Percentiles rank a stretch among this genome's conserved stretches.
Evolutionary conservation across 2,797 vertebrate genomes (phyloP).

Genomic region (Tolypeutes matacus): DNA sequence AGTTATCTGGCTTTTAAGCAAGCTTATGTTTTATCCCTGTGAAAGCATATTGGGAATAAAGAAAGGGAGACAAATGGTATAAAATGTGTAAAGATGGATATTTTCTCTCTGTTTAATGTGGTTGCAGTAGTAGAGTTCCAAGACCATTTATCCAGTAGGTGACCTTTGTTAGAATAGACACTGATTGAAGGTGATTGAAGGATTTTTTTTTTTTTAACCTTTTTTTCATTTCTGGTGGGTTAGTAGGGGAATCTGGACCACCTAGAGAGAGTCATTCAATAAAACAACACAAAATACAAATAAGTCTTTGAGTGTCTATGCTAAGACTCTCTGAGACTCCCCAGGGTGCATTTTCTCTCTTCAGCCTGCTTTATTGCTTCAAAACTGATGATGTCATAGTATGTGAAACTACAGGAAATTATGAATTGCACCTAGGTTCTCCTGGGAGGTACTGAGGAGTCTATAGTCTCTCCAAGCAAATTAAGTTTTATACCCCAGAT

Average conservation of each 20-base stretch:
- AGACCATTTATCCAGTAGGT: constrained; percentile 64
- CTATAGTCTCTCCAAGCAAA: constrained; percentile 67
- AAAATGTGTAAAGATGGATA: constrained; percentile 48
- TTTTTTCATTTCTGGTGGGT: constrained; percentile 68
- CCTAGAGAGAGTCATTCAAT: constrained; percentile 68
- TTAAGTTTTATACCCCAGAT: background rate
- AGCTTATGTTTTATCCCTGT: constrained; percentile 59
- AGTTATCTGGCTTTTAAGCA: constrained; percentile 67
- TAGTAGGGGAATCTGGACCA: constrained; percentile 62
- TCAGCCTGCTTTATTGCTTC: constrained; percentile 67
- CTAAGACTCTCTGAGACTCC: background rate
- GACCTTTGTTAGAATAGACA: constrained; percentile 76
- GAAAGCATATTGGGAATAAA: constrained; percentile 63
- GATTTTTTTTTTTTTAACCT: background rate
- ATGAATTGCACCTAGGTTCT: constrained; percentile 66
- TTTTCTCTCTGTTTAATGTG: constrained; percentile 79
- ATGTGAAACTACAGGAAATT: constrained; percentile 81
- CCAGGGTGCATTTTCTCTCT: constrained; percentile 72
- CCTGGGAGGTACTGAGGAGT: constrained; percentile 66
- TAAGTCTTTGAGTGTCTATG: constrained; percentile 23
- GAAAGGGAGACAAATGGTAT: constrained; percentile 33
- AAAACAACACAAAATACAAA: constrained; percentile 67
- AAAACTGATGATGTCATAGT: constrained; percentile 87
- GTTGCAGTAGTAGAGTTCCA: constrained; percentile 69
- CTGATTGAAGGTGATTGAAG: constrained; percentile 68